Percentiles rank a stretch among this genome's conserved stretches.
phyloP scores from a whole-genome alignment of 2,113 vertebrate species.

The Struthidea cinerea region DNA sequence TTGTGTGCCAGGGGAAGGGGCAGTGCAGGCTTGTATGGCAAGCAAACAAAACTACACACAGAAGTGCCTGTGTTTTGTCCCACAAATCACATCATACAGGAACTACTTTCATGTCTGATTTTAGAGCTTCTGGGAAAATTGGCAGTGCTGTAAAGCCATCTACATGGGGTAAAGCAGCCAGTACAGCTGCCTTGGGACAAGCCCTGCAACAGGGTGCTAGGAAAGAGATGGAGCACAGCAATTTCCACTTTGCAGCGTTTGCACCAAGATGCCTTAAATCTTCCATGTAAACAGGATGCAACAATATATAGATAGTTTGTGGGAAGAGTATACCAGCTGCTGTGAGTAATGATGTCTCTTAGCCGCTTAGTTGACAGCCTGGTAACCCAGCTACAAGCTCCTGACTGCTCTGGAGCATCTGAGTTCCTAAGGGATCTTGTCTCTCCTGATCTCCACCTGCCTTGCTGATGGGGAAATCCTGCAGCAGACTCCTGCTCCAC shows the following conservation, averaged over 20 bases:
- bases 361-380: background rate
- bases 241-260: background rate
- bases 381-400: background rate
- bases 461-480: background rate
- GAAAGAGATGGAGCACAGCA: background rate
- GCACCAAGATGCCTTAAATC: background rate
- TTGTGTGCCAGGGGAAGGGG: background rate
- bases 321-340: background rate
- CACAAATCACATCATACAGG: background rate
- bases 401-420: background rate
- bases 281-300: background rate
- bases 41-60: background rate
- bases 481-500: background rate
- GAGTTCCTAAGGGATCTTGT: background rate
- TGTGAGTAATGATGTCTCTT: background rate
- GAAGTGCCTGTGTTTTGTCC: background rate
- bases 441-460: background rate
- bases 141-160: background rate
- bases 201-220: background rate
- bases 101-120: background rate
- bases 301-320: background rate
- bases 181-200: background rate
- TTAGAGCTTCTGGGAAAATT: background rate
- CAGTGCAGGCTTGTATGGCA: background rate
- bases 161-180: background rate